A percentile compares a stretch with the other conserved stretches of the same genome.
These are phyloP conservation scores for Villa cingulata DNA, from an alignment of 2,888 invertebrate species.

Conservation along the genomic window DNA sequence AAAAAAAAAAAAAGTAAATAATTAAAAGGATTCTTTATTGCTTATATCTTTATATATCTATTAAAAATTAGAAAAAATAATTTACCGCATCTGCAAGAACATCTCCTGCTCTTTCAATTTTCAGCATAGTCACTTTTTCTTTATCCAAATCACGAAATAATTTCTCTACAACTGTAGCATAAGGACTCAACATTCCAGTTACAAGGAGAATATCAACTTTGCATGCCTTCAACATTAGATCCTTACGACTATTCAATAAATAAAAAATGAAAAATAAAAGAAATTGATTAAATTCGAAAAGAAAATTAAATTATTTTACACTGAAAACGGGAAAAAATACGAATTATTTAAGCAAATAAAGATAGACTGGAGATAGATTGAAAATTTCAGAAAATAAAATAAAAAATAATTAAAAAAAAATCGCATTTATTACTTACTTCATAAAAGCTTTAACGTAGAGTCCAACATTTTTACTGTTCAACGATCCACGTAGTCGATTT, in stretches of 20 bases:
- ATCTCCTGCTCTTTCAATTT: conserved; percentile 77
- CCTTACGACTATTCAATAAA: conserved; percentile 46
- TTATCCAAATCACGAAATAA: conserved; percentile 66
- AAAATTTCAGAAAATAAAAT: too few relatives aligned
- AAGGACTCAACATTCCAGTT: conserved; percentile 65
- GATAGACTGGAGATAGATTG: too few relatives aligned
- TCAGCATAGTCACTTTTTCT: conserved; percentile 67
- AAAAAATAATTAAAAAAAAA: too few relatives aligned
- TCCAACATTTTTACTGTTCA: conserved; percentile 70
- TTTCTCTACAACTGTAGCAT: conserved; percentile 66
- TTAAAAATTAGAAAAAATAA: background rate
- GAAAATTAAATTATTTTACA: background rate
- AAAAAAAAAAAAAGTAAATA: background rate
- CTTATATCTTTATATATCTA: too few relatives aligned
- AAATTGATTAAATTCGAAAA: too few relatives aligned
- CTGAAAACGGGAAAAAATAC: too few relatives aligned
- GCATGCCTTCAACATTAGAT: conserved; percentile 53
- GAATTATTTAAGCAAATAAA: too few relatives aligned
- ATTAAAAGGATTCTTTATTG: too few relatives aligned
- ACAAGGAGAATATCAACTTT: conserved; percentile 68
- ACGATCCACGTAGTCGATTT: conserved; percentile 55
- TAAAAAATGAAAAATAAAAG: too few relatives aligned
- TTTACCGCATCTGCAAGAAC: conserved; percentile 72
- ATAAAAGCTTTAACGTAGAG: conserved; percentile 70
- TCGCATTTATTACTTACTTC: conserved; percentile 44